Conservation (phyloP, 2,113 vertebrate species). For the Trematocara unimaculatum region DNA sequence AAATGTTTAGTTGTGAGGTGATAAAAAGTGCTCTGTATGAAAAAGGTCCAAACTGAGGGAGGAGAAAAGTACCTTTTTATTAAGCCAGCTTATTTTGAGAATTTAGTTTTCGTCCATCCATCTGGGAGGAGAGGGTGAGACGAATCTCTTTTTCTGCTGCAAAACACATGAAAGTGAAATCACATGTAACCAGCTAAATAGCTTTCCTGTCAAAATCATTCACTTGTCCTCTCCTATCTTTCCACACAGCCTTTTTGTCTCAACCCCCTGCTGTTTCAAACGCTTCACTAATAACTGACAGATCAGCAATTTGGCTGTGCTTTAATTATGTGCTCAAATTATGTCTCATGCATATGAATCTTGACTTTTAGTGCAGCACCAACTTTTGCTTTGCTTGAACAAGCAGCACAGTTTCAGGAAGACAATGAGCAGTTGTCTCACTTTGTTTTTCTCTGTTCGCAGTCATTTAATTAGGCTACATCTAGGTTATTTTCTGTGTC, state of each 20-base stretch:
- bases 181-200: neutral
- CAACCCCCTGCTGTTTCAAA: neutral
- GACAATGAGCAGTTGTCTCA: neutral
- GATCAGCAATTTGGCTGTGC: neutral
- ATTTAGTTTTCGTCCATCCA: neutral
- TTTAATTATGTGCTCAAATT: constrained; percentile 9
- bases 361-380: neutral
- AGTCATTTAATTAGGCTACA: neutral
- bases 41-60: neutral
- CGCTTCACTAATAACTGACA: constrained; percentile 1
- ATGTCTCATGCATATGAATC: constrained; percentile 9
- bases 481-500: neutral
- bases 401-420: neutral
- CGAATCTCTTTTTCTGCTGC: neutral
- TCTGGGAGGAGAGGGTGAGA: neutral
- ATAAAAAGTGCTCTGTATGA: neutral
- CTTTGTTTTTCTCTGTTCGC: neutral
- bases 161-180: neutral
- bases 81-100: neutral
- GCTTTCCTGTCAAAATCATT: neutral
- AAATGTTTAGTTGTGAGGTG: neutral
- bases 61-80: neutral
- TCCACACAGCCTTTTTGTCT: neutral
- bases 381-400: neutral
- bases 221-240: neutral